A percentile compares a stretch with the other conserved stretches of the same genome.
Evolutionary conservation across 2,888 invertebrate genomes (phyloP).

Genomic region (Tethea ocularis): DNA sequence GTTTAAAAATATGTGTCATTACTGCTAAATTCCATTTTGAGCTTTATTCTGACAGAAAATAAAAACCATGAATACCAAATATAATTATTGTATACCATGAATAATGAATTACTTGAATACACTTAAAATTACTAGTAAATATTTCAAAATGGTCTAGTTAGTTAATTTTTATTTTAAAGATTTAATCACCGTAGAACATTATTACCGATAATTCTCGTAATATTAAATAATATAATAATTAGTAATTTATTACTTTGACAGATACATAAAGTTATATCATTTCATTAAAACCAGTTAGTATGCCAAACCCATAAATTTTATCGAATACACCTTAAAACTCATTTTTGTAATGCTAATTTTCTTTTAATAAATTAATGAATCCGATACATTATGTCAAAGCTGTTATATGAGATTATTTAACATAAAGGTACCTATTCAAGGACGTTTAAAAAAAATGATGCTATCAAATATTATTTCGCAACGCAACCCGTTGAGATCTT

Average conservation of each 20-base stretch:
- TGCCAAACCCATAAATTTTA: neutral
- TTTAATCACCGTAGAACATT: no score
- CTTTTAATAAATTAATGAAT: neutral
- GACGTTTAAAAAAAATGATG: neutral
- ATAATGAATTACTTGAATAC: no score
- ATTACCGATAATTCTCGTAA: no score
- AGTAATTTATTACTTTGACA: neutral
- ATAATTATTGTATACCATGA: no score
- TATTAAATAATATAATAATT: no score
- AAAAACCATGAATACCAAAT: no score
- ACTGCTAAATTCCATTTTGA: no score
- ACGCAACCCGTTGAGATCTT: constrained; percentile 11
- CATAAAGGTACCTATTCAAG: neutral
- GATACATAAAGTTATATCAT: neutral
- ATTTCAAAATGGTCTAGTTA: no score
- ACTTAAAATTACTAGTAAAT: no score
- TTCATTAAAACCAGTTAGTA: neutral
- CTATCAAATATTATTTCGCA: neutral
- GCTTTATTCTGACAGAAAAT: no score
- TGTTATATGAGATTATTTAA: neutral
- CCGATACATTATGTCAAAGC: neutral
- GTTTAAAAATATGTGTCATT: no score
- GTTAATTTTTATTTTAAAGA: no score
- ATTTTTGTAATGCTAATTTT: neutral
- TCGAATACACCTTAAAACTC: neutral